phyloP scores from a whole-genome alignment of 2,888 invertebrate species.

The Drosophila aldrichi region DNA sequence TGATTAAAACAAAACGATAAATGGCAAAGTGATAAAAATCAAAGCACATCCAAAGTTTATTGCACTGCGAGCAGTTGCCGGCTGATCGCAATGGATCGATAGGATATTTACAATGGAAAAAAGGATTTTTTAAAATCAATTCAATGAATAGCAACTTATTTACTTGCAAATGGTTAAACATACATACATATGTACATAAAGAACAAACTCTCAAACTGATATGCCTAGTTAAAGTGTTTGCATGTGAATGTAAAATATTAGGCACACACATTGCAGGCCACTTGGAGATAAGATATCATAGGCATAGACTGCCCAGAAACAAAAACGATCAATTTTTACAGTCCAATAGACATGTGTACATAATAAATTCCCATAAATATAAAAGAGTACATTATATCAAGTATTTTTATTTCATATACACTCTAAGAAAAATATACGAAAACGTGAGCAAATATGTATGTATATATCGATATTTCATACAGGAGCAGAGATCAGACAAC shows the following conservation, averaged over 20 bases:
- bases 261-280: slow-evolving; percentile 21
- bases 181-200: neutral
- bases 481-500: slow-evolving; percentile 19
- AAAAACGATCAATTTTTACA: slow-evolving; percentile 8
- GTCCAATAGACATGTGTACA: neutral
- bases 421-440: neutral
- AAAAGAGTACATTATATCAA: neutral
- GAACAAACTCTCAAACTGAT: slow-evolving; percentile 22
- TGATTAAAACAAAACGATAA: slow-evolving; percentile 63
- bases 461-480: slow-evolving; percentile 30
- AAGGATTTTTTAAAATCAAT: too few relatives aligned
- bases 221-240: slow-evolving; percentile 11
- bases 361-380: neutral
- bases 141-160: neutral
- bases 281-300: slow-evolving; percentile 48
- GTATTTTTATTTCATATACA: neutral
- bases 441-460: neutral
- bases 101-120: neutral
- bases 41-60: slow-evolving; percentile 60
- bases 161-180: slow-evolving; percentile 9
- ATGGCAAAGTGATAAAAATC: slow-evolving; percentile 56
- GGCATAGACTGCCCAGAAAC: slow-evolving; percentile 14
- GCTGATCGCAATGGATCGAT: neutral
- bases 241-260: slow-evolving; percentile 39
- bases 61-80: slow-evolving; percentile 39